Evolutionary conservation across 2,888 invertebrate genomes (phyloP).

Genomic region (Oconnorella tubifera): DNA sequence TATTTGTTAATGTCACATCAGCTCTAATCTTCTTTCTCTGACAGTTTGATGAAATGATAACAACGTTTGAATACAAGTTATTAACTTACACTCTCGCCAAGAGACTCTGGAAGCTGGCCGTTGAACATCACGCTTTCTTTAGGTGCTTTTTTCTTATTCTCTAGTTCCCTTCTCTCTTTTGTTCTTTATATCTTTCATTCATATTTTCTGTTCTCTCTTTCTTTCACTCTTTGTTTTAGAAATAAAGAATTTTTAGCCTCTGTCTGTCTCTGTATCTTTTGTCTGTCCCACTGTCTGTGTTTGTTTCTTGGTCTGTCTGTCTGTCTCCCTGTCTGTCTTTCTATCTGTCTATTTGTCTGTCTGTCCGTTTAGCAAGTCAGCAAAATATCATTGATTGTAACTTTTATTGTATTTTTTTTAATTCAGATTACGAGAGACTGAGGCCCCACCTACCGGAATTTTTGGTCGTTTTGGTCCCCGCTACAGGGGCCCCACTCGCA

Average conservation of each 20-base stretch:
- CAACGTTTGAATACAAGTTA: constrained; percentile 91
- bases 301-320: too few species aligned
- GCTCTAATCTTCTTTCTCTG: too few species aligned
- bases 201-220: background rate
- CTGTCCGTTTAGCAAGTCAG: too few species aligned
- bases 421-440: constrained; percentile 85
- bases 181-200: background rate
- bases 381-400: too few species aligned
- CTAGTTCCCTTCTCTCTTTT: background rate
- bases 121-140: constrained; percentile 99
- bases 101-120: constrained; percentile 96
- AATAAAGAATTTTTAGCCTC: too few species aligned
- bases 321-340: too few species aligned
- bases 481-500: background rate
- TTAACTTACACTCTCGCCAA: constrained; percentile 92
- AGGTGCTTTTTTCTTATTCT: too few species aligned
- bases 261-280: too few species aligned
- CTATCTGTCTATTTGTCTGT: too few species aligned
- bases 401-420: too few species aligned
- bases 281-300: too few species aligned
- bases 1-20: too few species aligned
- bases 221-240: background rate
- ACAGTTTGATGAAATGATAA: constrained; percentile 90
- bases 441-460: constrained; percentile 68
- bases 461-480: constrained; percentile 61